Conservation (phyloP, 2,797 vertebrate genomes). For the Peromyscus aztecus region DNA sequence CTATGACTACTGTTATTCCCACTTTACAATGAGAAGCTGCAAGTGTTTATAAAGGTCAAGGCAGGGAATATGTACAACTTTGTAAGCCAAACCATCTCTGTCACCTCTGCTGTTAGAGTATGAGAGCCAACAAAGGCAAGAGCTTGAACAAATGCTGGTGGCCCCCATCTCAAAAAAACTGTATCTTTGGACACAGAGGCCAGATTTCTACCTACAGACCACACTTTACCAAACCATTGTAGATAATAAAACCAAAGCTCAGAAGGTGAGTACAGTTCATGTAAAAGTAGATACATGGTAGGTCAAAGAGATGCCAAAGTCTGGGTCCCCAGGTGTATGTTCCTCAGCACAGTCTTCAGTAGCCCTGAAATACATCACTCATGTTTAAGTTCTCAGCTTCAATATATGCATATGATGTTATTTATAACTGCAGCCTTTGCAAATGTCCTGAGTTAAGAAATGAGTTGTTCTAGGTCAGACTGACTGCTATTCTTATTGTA, state of each 20-base stretch:
- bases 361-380: neutral
- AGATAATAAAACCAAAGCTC: neutral
- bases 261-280: neutral
- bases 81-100: neutral
- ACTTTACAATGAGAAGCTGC: neutral
- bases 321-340: neutral
- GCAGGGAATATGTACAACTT: neutral
- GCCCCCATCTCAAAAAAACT: neutral
- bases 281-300: neutral
- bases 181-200: neutral
- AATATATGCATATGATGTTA: neutral
- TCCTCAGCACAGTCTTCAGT: neutral
- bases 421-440: neutral
- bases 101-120: neutral
- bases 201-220: neutral
- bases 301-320: neutral
- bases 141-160: neutral
- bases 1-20: neutral
- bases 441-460: neutral
- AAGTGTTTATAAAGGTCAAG: neutral
- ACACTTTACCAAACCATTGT: neutral
- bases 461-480: neutral
- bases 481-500: neutral
- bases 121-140: neutral
- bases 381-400: neutral